Percentiles rank a stretch among this genome's conserved stretches.
Conservation (phyloP, 2,888 invertebrate species). For the Zygogramma bicolorata region DNA sequence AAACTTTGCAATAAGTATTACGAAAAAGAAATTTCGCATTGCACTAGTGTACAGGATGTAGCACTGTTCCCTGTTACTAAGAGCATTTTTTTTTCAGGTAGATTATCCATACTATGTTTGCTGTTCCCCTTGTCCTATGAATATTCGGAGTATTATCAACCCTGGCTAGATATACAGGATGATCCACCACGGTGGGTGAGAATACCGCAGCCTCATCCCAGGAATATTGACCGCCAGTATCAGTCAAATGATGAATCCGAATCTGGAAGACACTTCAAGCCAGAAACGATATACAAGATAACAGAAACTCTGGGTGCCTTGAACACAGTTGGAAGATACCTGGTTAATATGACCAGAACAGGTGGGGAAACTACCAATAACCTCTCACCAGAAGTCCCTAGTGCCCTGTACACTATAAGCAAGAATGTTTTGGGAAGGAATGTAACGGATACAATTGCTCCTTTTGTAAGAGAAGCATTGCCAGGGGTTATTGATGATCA, state of each 20-base stretch:
- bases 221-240: constrained; percentile 36
- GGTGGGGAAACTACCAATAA: constrained; percentile 59
- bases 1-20: neutral
- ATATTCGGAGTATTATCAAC: constrained; percentile 51
- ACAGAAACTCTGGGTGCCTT: constrained; percentile 81
- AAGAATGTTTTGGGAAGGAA: constrained; percentile 84
- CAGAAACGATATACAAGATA: constrained; percentile 68
- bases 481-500: constrained; percentile 51
- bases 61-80: neutral
- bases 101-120: constrained; percentile 49
- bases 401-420: constrained; percentile 83
- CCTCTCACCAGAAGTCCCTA: constrained; percentile 73
- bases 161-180: constrained; percentile 51
- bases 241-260: constrained; percentile 48
- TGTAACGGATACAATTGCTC: constrained; percentile 84
- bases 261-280: constrained; percentile 62
- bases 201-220: constrained; percentile 49
- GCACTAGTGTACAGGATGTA: neutral
- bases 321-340: constrained; percentile 86
- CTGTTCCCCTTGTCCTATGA: constrained; percentile 49
- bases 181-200: constrained; percentile 54
- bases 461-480: constrained; percentile 72
- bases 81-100: constrained; percentile 48
- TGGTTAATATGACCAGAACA: constrained; percentile 82
- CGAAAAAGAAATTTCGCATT: neutral